Conservation (phyloP, 2,113 vertebrate genomes). For the Percina caprodes region DNA sequence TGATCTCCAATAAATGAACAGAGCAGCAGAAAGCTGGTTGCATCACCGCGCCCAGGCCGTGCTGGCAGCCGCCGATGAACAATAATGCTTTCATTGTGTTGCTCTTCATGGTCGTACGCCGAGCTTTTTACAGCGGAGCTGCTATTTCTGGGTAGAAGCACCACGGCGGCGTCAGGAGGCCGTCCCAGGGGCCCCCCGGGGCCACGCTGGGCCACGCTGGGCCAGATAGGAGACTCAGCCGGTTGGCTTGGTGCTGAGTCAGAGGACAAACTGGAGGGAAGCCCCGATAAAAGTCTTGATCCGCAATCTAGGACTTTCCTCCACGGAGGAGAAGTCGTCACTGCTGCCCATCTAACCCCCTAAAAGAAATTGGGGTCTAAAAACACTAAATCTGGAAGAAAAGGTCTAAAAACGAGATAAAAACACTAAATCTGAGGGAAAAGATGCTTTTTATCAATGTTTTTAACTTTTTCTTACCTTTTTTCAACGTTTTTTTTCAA, state of each 20-base stretch:
- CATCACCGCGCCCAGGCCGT: slow-evolving; percentile 39
- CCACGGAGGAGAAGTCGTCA: not conserved
- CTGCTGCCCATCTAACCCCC: slow-evolving; percentile 36
- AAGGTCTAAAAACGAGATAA: too few species aligned
- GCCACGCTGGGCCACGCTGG: too few species aligned
- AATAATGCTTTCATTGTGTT: slow-evolving; percentile 54
- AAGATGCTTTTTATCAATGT: too few species aligned
- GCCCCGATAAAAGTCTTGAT: slow-evolving; percentile 44
- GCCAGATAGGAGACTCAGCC: slow-evolving; percentile 32
- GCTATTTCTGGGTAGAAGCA: slow-evolving; percentile 53
- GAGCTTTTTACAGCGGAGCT: slow-evolving; percentile 58
- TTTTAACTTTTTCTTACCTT: too few species aligned
- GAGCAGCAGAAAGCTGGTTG: slow-evolving; percentile 31
- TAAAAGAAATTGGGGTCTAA: too few species aligned
- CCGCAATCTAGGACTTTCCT: not conserved
- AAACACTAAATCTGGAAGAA: too few species aligned
- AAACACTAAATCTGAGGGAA: too few species aligned
- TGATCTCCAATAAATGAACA: slow-evolving; percentile 52
- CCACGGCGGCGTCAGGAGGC: too few species aligned
- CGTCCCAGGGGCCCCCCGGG: too few species aligned
- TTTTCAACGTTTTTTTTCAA: too few species aligned
- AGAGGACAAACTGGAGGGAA: slow-evolving; percentile 32
- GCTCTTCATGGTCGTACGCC: slow-evolving; percentile 20
- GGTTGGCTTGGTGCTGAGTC: slow-evolving; percentile 27
- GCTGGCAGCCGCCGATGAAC: slow-evolving; percentile 22